Conservation (phyloP, 2,113 vertebrate genomes). For the Rhinopomastus cyanomelas region DNA sequence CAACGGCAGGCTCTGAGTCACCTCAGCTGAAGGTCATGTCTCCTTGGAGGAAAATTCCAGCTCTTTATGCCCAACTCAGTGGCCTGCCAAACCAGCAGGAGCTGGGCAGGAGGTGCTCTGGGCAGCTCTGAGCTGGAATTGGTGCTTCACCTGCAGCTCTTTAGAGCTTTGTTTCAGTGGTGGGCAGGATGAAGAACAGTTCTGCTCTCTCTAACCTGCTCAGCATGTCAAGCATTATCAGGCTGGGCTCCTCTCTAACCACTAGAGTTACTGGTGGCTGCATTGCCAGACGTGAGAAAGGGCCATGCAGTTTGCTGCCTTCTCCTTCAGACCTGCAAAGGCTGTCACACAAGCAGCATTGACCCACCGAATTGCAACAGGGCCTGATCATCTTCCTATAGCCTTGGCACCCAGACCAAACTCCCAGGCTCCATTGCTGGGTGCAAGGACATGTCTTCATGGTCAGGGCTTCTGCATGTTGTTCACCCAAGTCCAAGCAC, state of each 20-base stretch:
- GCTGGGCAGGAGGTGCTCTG: background rate
- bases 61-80: background rate
- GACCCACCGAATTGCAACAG: background rate
- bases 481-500: background rate
- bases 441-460: background rate
- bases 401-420: background rate
- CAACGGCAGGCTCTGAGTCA: background rate
- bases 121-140: background rate
- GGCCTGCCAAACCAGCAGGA: background rate
- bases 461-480: background rate
- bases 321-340: background rate
- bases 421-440: fast-evolving
- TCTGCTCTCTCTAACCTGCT: background rate
- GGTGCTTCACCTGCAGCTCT: background rate
- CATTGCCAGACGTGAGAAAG: background rate
- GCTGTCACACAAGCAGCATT: background rate
- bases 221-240: background rate
- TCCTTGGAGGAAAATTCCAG: slow-evolving; percentile 55
- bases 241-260: background rate
- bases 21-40: slow-evolving; percentile 40
- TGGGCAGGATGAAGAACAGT: background rate
- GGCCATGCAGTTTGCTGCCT: background rate
- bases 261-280: background rate
- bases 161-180: background rate
- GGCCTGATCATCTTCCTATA: background rate